Conservation (phyloP, 2,888 invertebrate species). For the Eudasyphora cyanicolor region DNA sequence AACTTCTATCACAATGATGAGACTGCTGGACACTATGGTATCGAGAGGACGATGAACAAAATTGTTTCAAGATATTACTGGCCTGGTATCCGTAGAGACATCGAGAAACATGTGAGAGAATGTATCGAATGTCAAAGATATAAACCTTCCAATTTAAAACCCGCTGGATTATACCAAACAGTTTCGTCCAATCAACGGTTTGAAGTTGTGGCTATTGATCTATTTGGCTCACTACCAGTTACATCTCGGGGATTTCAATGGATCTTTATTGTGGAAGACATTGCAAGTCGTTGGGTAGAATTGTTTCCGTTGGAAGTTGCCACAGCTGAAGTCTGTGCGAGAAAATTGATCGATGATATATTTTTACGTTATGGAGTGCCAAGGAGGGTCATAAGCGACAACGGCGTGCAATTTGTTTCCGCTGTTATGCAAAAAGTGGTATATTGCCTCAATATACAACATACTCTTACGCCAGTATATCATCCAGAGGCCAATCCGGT, state of each 20-base stretch:
- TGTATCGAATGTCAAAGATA: slow-evolving; percentile 8
- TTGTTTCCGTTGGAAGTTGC: slow-evolving; percentile 72
- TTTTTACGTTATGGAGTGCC: slow-evolving; percentile 73
- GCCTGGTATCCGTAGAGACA: slow-evolving; percentile 40
- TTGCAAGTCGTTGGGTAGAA: slow-evolving; percentile 68
- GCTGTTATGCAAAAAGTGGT: slow-evolving; percentile 73
- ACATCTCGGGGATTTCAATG: slow-evolving; percentile 59
- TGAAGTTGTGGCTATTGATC: slow-evolving; percentile 10
- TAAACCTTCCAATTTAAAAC: neutral
- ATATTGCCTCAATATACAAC: slow-evolving; percentile 42
- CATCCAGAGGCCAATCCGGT: slow-evolving; percentile 74
- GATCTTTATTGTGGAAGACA: slow-evolving; percentile 69
- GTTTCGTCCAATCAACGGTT: neutral
- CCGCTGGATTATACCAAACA: slow-evolving; percentile 4
- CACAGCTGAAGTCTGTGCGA: slow-evolving; percentile 70
- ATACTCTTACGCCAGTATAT: slow-evolving; percentile 69
- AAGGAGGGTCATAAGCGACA: slow-evolving; percentile 71
- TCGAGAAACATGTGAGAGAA: slow-evolving; percentile 27
- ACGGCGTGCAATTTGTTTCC: slow-evolving; percentile 74
- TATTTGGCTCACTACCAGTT: slow-evolving; percentile 41
- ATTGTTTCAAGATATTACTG: slow-evolving; percentile 28
- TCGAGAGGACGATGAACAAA: neutral
- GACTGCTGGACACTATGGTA: slow-evolving; percentile 38
- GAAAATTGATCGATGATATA: slow-evolving; percentile 69
- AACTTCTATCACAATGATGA: slow-evolving; percentile 47